phyloP scores from a whole-genome alignment of 1,140 invertebrate genomes.

The Stegodyphus dumicola region DNA sequence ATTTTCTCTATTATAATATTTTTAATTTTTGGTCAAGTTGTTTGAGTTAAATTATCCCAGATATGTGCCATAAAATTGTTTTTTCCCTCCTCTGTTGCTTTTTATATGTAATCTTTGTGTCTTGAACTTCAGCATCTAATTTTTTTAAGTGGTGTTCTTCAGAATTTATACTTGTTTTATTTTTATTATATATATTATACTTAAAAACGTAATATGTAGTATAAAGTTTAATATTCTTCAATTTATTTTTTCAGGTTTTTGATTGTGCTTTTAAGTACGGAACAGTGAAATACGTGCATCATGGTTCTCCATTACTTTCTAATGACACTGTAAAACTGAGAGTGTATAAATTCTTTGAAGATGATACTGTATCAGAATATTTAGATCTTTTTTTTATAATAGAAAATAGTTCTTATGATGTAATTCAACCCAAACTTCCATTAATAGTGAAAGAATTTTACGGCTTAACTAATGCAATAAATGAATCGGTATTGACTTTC shows the following conservation, averaged over 20 bases:
- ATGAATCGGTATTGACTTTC: constrained; percentile 39
- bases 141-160: too few species aligned
- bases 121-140: too few species aligned
- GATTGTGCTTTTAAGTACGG: constrained; percentile 42
- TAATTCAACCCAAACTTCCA: constrained; percentile 23
- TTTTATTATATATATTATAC: too few species aligned
- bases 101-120: too few species aligned
- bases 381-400: constrained; percentile 42
- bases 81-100: too few species aligned
- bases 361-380: constrained; percentile 53
- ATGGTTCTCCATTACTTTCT: constrained; percentile 45
- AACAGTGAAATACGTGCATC: constrained; percentile 53
- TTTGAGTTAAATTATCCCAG: too few species aligned
- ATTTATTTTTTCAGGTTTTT: constrained; percentile 50
- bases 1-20: too few species aligned
- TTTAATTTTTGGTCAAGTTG: too few species aligned
- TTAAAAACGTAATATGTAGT: neutral
- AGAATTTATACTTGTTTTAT: too few species aligned
- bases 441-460: constrained; percentile 54
- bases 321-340: constrained; percentile 55
- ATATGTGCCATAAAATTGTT: too few species aligned
- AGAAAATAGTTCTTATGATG: constrained; percentile 36
- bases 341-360: constrained; percentile 34
- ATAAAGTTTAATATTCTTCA: neutral
- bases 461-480: constrained; percentile 37